These are phyloP conservation scores for Crossocerus cetratus DNA, from an alignment of 2,888 invertebrate genomes.

Conservation along the genomic window DNA sequence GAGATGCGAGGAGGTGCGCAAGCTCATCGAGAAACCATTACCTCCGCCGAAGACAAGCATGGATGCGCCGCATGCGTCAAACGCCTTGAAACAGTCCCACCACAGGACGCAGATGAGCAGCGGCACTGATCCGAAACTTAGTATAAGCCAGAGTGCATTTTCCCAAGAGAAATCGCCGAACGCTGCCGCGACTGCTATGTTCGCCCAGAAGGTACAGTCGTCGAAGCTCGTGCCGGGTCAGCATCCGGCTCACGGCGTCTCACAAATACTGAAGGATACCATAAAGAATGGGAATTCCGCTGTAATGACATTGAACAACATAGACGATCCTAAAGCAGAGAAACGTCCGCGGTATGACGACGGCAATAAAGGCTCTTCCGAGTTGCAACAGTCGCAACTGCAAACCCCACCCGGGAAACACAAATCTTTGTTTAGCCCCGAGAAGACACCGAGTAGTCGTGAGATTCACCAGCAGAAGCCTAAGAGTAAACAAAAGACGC, in stretches of 20 bases:
- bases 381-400: constrained; percentile 49
- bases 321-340: constrained; percentile 72
- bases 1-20: constrained; percentile 70
- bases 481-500: constrained; percentile 79
- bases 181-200: constrained; percentile 20
- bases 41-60: constrained; percentile 65
- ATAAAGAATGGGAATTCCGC: constrained; percentile 64
- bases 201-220: constrained; percentile 36
- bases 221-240: constrained; percentile 45
- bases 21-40: constrained; percentile 71
- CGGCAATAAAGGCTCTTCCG: constrained; percentile 40
- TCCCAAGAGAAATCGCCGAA: constrained; percentile 59
- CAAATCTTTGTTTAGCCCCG: constrained; percentile 83
- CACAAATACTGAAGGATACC: constrained; percentile 59
- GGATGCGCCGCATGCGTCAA: constrained; percentile 64
- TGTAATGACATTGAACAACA: constrained; percentile 52
- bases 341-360: constrained; percentile 69
- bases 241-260: constrained; percentile 56
- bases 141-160: constrained; percentile 41
- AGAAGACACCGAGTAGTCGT: constrained; percentile 79
- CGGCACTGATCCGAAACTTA: constrained; percentile 35
- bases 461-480: constrained; percentile 73
- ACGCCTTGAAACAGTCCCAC: constrained; percentile 68
- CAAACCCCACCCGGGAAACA: constrained; percentile 63
- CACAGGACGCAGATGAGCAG: constrained; percentile 48